These are phyloP conservation scores for Brachionus paranguensis DNA, from an alignment of 1,140 invertebrate genomes.

Conservation along the genomic window DNA sequence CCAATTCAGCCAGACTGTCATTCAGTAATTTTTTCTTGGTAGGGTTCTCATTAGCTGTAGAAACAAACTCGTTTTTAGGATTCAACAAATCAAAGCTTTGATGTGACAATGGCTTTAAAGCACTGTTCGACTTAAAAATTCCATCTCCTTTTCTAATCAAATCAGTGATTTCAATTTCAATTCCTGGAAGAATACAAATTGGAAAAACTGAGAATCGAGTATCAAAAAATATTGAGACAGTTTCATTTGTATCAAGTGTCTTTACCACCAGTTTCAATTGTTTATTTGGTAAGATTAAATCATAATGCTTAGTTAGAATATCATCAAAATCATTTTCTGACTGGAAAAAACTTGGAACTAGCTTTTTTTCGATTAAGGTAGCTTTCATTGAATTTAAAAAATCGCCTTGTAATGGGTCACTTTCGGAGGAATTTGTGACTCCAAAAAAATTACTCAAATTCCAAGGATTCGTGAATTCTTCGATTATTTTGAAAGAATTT, in stretches of 20 bases:
- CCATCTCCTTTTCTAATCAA: slow-evolving; percentile 18
- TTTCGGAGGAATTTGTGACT: background rate
- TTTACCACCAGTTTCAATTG: background rate
- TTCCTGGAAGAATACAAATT: background rate
- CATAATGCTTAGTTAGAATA: background rate
- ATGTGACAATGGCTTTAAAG: background rate
- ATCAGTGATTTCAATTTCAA: background rate
- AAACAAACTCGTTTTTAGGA: background rate
- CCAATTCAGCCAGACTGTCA: background rate
- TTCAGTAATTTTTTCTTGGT: background rate
- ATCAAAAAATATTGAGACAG: slow-evolving; percentile 4
- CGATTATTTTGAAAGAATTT: background rate
- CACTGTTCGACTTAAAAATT: background rate
- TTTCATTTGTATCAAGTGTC: background rate
- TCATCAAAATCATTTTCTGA: background rate
- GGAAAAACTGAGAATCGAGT: background rate
- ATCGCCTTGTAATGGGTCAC: background rate
- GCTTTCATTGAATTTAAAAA: background rate
- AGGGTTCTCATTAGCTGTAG: background rate
- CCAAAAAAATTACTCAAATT: background rate
- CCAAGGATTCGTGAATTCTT: background rate
- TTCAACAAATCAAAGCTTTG: background rate
- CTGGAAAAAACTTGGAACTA: background rate
- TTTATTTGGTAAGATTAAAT: slow-evolving; percentile 27
- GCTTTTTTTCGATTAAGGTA: background rate